Conservation (phyloP, 2,797 vertebrate genomes). For the Vultur gryphus region DNA sequence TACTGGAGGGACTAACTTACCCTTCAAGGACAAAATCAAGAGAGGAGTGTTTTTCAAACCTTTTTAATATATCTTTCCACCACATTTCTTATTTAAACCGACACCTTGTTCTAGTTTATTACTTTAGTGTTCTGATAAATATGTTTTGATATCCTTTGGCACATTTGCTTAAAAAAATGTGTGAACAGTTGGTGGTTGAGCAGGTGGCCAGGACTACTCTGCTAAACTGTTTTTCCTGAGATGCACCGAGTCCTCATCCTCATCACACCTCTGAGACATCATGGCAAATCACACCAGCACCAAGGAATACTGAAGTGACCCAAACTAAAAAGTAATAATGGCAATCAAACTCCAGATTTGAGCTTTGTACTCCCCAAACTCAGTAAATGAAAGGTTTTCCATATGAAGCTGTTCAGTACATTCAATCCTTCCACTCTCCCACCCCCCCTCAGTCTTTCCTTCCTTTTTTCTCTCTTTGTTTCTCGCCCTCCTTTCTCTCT, state of each 20-base stretch:
- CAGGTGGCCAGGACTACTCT: conserved; percentile 11
- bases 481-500: not conserved
- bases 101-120: conserved; percentile 43
- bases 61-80: conserved; percentile 9
- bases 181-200: conserved; percentile 41
- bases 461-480: not conserved
- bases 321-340: not conserved
- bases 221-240: not conserved
- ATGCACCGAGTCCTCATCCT: not conserved
- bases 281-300: not conserved
- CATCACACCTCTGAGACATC: not conserved
- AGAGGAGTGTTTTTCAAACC: not conserved
- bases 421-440: not conserved
- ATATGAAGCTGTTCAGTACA: not conserved
- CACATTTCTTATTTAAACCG: not conserved
- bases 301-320: not conserved
- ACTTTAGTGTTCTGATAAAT: conserved; percentile 16
- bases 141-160: conserved; percentile 45
- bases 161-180: not conserved
- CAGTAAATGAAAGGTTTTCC: not conserved
- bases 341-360: not conserved
- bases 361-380: not conserved
- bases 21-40: not conserved
- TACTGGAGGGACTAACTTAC: not conserved
- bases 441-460: not conserved